These are phyloP conservation scores for Salvelinus alpinus DNA, from an alignment of 2,113 vertebrate genomes.

Conservation along the genomic window DNA sequence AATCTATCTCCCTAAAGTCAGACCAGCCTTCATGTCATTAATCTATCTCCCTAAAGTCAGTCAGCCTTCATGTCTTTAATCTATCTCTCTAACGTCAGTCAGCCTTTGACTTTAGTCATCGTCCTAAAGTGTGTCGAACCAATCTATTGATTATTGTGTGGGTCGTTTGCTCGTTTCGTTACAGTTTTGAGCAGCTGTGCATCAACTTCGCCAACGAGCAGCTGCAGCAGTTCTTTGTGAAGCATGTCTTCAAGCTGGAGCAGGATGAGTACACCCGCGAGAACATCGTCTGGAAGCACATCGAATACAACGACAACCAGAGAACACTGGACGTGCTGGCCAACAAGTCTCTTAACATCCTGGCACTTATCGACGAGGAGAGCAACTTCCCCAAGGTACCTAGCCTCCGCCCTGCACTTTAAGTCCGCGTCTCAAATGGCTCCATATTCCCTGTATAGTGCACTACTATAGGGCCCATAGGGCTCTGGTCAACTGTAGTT, in stretches of 20 bases:
- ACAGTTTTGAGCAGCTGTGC: conserved; percentile 97
- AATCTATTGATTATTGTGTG: conserved; percentile 72
- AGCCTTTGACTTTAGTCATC: too few species aligned
- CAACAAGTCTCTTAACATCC: conserved; percentile 84
- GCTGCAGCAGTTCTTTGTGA: conserved; percentile 96
- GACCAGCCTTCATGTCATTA: too few species aligned
- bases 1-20: too few species aligned
- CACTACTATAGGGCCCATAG: neutral
- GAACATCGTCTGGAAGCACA: conserved; percentile 83
- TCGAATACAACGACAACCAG: conserved; percentile 87
- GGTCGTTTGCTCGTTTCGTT: neutral
- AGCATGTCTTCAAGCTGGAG: conserved; percentile 89
- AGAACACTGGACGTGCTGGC: conserved; percentile 83
- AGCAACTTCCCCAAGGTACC: conserved; percentile 92
- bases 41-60: too few species aligned
- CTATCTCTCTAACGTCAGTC: too few species aligned
- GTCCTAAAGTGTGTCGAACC: neutral
- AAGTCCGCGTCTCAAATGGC: neutral
- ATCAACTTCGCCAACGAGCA: conserved; percentile 98
- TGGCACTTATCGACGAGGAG: conserved; percentile 94
- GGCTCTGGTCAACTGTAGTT: too few species aligned
- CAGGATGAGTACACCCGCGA: conserved; percentile 89
- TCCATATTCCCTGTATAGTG: too few species aligned
- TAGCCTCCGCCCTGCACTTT: neutral
- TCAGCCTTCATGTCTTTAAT: too few species aligned